Base-by-base conservation (phyloP, 2,797 vertebrate species). In the Rhinella marina region DNA sequence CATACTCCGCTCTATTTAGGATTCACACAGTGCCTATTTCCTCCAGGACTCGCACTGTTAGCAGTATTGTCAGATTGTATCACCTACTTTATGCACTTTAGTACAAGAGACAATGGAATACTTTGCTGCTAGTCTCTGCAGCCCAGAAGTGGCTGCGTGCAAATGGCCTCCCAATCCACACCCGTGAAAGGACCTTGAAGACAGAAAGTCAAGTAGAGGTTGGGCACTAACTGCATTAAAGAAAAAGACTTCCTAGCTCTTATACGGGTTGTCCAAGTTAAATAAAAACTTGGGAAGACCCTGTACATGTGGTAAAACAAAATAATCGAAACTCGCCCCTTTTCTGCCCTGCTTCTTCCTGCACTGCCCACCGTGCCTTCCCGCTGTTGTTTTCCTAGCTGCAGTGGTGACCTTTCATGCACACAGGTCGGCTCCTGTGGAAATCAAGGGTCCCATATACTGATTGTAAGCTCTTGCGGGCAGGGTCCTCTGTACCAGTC, bases 71-170 rank as follows among this genome's bases (percentile, higher is more conserved):
- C 78, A 61, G 29, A 59, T 73, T 50, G 21, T 48, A 81, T 72
- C 85, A 86, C 21, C 19, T 41, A 81, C 54, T 32, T 80, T 72
- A 23, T 52, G 78, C 78, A 59, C 52, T 62, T 86, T 62, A 81
- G 78, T 81, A 70, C 25, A 88, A 84, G 82, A 75, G 52, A 66
- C 61, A 77, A 78, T 64, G 29, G 14, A 66, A 66, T 78, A 57
- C 81, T 62, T 61, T 19, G 80, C 79, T 81, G 57, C 59, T 25
- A 56, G 73, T 76, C 70, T 56, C 82, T 84, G 17, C 14, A 72
- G 78, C 72, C 23, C 86, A 83, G 32, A 88, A 84, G 85, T 79
- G 61, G 75, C n/a, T 13, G 48, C 48, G 78, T 73, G 64, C 77
- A 86, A 80, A 81, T 81, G 85, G 72, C 25, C 57, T 73, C 62